phyloP scores from a whole-genome alignment of 1,140 invertebrate genomes.

The Bombus pascuorum region DNA sequence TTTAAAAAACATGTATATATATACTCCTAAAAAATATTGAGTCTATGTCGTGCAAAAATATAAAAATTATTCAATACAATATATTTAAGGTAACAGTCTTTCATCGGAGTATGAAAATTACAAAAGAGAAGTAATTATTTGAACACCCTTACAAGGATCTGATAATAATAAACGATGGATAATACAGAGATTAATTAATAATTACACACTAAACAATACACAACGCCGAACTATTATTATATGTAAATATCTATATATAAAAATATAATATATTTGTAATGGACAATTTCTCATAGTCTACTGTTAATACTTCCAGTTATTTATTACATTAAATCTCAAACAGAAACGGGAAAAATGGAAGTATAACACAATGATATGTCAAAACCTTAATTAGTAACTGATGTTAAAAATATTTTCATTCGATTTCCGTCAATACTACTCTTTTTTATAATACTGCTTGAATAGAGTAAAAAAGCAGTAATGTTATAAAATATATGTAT shows the following conservation, averaged over 20 bases:
- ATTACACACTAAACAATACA: constrained; percentile 34
- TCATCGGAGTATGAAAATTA: background rate
- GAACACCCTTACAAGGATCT: background rate
- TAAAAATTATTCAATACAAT: constrained; percentile 8
- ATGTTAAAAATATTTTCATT: constrained; percentile 19
- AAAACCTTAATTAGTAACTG: constrained; percentile 36
- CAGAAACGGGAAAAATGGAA: constrained; percentile 16
- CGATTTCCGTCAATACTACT: background rate
- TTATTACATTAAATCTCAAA: background rate
- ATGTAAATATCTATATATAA: constrained; percentile 43
- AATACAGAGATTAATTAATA: constrained; percentile 38
- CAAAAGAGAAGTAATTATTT: background rate
- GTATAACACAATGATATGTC: constrained; percentile 24
- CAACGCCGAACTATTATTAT: constrained; percentile 28
- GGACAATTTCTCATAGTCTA: constrained; percentile 34
- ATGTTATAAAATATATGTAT: constrained; percentile 14
- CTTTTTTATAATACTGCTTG: constrained; percentile 29
- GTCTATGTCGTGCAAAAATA: constrained; percentile 6
- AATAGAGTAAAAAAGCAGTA: constrained; percentile 5
- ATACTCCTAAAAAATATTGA: background rate
- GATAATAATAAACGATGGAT: constrained; percentile 33
- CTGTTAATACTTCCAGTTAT: constrained; percentile 22
- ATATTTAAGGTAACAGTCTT: constrained; percentile 19
- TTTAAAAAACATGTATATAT: constrained; percentile 1
- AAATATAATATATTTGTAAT: constrained; percentile 42